A percentile compares a stretch with the other conserved stretches of the same genome.
phyloP scores from a whole-genome alignment of 2,888 invertebrate species.

The Eulithis testata region DNA sequence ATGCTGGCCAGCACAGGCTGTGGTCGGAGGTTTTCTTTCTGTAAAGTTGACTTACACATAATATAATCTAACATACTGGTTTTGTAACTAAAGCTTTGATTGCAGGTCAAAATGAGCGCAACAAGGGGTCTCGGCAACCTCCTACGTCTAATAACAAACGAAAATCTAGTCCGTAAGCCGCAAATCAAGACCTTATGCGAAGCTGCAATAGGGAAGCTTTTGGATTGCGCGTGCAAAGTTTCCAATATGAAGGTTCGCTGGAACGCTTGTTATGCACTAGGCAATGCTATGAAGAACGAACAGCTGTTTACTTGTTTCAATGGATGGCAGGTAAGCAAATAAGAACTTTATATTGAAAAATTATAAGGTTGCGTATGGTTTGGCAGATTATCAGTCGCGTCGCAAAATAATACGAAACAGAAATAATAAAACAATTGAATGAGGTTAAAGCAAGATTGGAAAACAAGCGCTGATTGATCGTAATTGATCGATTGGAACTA shows the following conservation, averaged over 20 bases:
- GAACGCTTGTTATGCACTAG: conserved; percentile 96
- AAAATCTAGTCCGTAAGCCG: conserved; percentile 72
- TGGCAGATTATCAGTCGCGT: background rate
- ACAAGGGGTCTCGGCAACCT: conserved; percentile 93
- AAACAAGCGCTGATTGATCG: conserved; percentile 14
- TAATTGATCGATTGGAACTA: conserved; percentile 4
- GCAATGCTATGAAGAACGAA: conserved; percentile 89
- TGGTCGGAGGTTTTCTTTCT: too few relatives aligned
- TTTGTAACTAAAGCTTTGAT: background rate
- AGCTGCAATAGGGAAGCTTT: conserved; percentile 86
- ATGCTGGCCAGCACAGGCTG: too few relatives aligned
- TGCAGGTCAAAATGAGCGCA: conserved; percentile 88
- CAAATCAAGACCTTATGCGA: conserved; percentile 83
- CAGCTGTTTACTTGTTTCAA: conserved; percentile 72
- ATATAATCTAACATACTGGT: too few relatives aligned
- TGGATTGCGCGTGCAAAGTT: conserved; percentile 88
- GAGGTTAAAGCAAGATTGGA: conserved; percentile 2
- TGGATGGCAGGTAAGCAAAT: conserved; percentile 81
- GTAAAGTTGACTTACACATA: too few relatives aligned
- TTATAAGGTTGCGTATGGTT: background rate
- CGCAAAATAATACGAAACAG: conserved; percentile 10
- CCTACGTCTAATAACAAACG: conserved; percentile 85
- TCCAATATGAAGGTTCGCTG: conserved; percentile 95
- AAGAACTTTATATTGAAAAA: background rate
- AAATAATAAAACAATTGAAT: conserved; percentile 10